Conservation (phyloP, 2,113 vertebrate genomes). For the Xiphophorus maculatus region DNA sequence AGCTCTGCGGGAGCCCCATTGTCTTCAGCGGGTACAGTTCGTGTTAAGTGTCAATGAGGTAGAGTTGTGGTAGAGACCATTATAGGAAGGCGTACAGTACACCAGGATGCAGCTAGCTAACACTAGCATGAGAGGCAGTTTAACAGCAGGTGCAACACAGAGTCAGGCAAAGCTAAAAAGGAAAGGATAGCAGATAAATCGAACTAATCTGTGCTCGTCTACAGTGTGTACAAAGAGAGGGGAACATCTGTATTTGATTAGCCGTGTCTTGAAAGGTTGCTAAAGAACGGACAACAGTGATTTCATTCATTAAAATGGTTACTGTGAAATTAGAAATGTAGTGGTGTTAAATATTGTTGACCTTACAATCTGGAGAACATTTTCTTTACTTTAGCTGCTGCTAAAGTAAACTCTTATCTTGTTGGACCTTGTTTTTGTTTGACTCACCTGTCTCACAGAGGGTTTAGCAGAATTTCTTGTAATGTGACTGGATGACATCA, state of each 20-base stretch:
- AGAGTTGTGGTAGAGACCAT: slow-evolving; percentile 37
- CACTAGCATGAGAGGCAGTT: neutral
- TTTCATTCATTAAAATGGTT: too few relatives aligned
- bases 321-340: too few relatives aligned
- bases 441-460: slow-evolving; percentile 2
- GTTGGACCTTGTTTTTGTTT: slow-evolving; percentile 16
- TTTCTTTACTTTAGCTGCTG: neutral
- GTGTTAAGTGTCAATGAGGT: slow-evolving; percentile 36
- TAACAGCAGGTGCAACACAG: neutral
- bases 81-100: neutral
- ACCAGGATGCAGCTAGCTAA: slow-evolving; percentile 15
- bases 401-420: slow-evolving; percentile 28
- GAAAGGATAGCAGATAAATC: slow-evolving; percentile 55
- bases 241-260: slow-evolving; percentile 38
- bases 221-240: neutral
- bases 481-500: neutral
- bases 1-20: slow-evolving; percentile 70
- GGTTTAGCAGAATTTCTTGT: slow-evolving; percentile 2
- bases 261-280: slow-evolving; percentile 21
- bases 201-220: neutral
- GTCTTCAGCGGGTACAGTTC: neutral
- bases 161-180: slow-evolving; percentile 42
- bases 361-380: neutral
- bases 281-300: slow-evolving; percentile 21
- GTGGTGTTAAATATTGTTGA: neutral